Base-by-base conservation (phyloP, 2,797 vertebrate genomes). In the Scomberomorus guttatus region DNA sequence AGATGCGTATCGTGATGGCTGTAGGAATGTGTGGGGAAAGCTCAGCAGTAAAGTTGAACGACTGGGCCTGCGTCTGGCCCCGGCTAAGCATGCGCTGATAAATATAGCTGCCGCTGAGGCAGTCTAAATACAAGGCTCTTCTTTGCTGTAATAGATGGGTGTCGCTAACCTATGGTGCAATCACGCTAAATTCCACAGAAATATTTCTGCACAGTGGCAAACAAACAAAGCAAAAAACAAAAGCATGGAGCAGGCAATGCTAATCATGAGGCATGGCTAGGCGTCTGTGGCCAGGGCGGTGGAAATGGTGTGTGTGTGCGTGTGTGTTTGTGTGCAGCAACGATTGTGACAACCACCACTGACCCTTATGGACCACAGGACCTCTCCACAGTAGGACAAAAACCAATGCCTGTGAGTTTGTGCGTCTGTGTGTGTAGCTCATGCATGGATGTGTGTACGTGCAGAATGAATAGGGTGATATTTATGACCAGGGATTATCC, bases 51-150 rank as follows among this genome's bases (percentile, higher is more conserved):
- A 93, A 93, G 90, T 74, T 44, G 56, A 84, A 84, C 69, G 68
- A 17, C 81, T 46, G 81, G 90, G 88, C 84, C 92, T 55, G 81
- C 70, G 91, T 87, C 77, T 84, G 90, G 92, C 89, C 90, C 81
- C 5, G 54, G 82, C 74, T 29, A 84, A 89, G 93, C 95, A 96
- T 96, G 93, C 87, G 86, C 93, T 82, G 95, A 95, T 96, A 97
- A 97, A 97, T 95, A 96, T 97, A 97, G 96, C 89, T 74, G 87
- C 95, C 93, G 93, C 95, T 92, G 94, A 96, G 95, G 96, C 93
- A 89, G 85, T 91, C 89, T 97, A 98, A 98, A 97, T 97, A 96
- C 90, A 96, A 95, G 95, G 82, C 95, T 96, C 87, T 56, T 89
- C 96, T 95, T 22, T 78, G 90, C 94, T 93, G 94, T 97, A 97